Conservation (phyloP, 1,140 invertebrate genomes). For the Colletes gigas region DNA sequence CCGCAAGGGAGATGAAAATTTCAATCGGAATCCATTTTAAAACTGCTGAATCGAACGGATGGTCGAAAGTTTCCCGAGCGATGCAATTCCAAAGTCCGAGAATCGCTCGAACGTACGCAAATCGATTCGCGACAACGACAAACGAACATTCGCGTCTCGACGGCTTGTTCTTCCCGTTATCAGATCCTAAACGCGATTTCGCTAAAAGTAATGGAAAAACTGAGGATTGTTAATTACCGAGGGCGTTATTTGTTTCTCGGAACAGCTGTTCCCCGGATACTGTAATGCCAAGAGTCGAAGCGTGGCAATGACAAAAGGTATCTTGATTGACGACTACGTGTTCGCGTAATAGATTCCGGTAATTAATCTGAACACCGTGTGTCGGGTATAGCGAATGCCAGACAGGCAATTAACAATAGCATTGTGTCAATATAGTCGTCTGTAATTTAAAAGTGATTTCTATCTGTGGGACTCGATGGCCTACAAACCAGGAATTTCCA, state of each 20-base stretch:
- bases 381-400: conserved; percentile 45
- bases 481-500: background rate
- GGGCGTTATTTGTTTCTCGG: conserved; percentile 9
- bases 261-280: conserved; percentile 21
- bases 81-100: background rate
- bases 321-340: conserved; percentile 40
- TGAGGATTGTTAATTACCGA: background rate
- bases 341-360: conserved; percentile 56
- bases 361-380: conserved; percentile 60
- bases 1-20: background rate
- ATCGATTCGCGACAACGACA: background rate
- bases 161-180: background rate
- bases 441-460: conserved; percentile 46
- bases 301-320: conserved; percentile 33
- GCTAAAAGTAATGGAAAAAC: background rate
- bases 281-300: background rate
- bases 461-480: background rate
- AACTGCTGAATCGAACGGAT: background rate
- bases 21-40: background rate
- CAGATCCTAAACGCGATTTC: background rate
- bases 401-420: conserved; percentile 54
- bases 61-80: background rate
- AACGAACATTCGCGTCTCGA: background rate
- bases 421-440: conserved; percentile 38
- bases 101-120: background rate